Percentiles rank a stretch among this genome's conserved stretches.
Conservation (phyloP, 2,888 invertebrate genomes). For the Neoascia interrupta region DNA sequence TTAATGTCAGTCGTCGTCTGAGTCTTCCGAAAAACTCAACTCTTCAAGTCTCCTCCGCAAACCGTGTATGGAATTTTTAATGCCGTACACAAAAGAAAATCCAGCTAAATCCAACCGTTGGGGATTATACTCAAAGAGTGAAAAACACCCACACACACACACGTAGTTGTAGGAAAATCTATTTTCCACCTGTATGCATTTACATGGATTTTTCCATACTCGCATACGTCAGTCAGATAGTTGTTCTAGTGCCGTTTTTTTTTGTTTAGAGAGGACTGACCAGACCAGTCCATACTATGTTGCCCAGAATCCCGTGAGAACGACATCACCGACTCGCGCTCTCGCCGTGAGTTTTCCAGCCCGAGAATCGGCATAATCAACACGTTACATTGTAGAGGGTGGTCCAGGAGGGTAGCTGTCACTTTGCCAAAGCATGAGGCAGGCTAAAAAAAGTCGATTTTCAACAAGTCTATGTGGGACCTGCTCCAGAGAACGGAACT, state of each 20-base stretch:
- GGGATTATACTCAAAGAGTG: constrained; percentile 2
- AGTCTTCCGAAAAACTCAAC: constrained; percentile 5
- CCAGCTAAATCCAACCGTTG: constrained; percentile 9
- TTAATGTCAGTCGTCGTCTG: constrained; percentile 19
- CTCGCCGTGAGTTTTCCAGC: background rate
- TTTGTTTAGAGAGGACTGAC: constrained; percentile 12
- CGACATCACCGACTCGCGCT: background rate
- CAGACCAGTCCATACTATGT: background rate
- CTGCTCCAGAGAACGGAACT: constrained; percentile 17
- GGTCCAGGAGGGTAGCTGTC: constrained; percentile 22
- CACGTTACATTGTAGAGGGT: constrained; percentile 48
- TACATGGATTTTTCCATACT: background rate
- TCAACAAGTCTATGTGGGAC: constrained; percentile 60
- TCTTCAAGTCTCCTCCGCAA: background rate
- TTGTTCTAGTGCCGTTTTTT: constrained; percentile 12
- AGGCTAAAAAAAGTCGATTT: constrained; percentile 50
- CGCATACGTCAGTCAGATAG: constrained; percentile 18
- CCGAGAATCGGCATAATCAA: constrained; percentile 58
- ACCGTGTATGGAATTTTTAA: constrained; percentile 42
- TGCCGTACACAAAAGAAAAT: background rate
- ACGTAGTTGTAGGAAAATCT: background rate
- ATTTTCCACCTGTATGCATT: constrained; percentile 65
- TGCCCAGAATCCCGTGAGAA: constrained; percentile 21
- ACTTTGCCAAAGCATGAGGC: background rate
- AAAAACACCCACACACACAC: constrained; percentile 5